Conservation (phyloP, 2,113 vertebrate genomes). For the Sterrhoptilus dennistouni region DNA sequence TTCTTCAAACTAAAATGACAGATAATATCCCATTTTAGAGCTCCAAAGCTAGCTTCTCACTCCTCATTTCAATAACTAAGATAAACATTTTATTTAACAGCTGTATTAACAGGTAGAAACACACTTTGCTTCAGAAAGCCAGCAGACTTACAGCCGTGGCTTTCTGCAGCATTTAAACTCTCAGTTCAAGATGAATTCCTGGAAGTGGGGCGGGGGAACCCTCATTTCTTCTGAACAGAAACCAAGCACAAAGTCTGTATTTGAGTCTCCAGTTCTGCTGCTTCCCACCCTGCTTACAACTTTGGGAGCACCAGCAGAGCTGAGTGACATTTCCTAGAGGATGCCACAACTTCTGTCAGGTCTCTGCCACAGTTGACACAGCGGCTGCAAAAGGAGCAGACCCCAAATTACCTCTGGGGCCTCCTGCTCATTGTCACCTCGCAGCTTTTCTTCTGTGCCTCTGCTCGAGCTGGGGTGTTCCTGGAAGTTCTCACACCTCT, state of each 20-base stretch:
- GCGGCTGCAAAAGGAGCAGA: background rate
- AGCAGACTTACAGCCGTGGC: background rate
- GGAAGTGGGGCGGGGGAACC: fast-evolving
- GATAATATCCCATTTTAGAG: background rate
- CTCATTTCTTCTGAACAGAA: background rate
- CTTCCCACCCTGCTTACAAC: too few relatives aligned
- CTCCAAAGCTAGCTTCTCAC: background rate
- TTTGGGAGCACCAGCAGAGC: background rate
- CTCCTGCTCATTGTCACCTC: background rate
- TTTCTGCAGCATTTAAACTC: background rate
- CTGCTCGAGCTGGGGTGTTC: fast-evolving
- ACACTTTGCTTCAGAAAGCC: background rate
- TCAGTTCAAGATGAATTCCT: background rate
- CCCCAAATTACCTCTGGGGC: background rate
- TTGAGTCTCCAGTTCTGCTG: background rate
- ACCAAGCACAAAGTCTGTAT: background rate
- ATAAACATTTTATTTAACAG: background rate
- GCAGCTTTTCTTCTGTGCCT: fast-evolving
- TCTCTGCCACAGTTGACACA: fast-evolving
- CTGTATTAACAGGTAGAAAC: background rate
- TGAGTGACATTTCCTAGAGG: fast-evolving
- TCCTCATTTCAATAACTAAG: conserved; percentile 19
- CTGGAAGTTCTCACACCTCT: background rate
- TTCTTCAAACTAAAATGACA: conserved; percentile 3
- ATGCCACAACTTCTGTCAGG: too few relatives aligned